phyloP scores from a whole-genome alignment of 2,888 invertebrate genomes.

The Baccha elongata region DNA sequence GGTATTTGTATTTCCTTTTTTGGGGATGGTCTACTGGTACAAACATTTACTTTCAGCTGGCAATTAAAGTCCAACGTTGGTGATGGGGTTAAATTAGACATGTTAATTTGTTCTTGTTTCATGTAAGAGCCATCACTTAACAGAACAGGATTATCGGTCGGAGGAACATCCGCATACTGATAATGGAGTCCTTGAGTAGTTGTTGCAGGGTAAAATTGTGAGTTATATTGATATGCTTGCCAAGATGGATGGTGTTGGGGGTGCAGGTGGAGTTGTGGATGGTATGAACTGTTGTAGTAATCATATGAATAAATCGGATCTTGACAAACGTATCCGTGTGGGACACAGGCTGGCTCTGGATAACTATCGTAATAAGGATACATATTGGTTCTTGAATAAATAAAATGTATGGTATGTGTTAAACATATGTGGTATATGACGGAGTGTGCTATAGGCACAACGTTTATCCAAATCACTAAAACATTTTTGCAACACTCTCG shows the following conservation, averaged over 20 bases:
- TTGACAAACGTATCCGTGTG: constrained; percentile 76
- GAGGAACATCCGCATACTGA: constrained; percentile 42
- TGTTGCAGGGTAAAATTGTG: constrained; percentile 73
- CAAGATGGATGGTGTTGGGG: constrained; percentile 73
- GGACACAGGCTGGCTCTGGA: constrained; percentile 75
- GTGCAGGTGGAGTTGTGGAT: constrained; percentile 71
- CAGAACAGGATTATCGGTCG: constrained; percentile 30
- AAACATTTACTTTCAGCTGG: constrained; percentile 79
- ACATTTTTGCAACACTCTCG: constrained; percentile 47
- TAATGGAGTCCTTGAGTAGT: constrained; percentile 65
- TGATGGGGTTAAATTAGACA: constrained; percentile 80
- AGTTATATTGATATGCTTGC: constrained; percentile 65
- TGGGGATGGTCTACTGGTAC: constrained; percentile 74
- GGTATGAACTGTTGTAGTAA: constrained; percentile 72
- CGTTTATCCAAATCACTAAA: too few species aligned
- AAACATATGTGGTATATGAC: neutral
- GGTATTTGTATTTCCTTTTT: constrained; percentile 62
- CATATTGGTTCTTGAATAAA: constrained; percentile 66
- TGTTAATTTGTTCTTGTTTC: constrained; percentile 78
- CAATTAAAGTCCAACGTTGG: constrained; percentile 81
- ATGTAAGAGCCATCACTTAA: constrained; percentile 68
- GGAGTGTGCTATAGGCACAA: too few species aligned
- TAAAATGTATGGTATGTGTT: constrained; percentile 1
- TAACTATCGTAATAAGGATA: constrained; percentile 72
- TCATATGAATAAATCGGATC: constrained; percentile 74